Percentiles rank a stretch among this genome's conserved stretches.
phyloP scores from a whole-genome alignment of 1,140 invertebrate species.

The Trypoxylus dichotomus region DNA sequence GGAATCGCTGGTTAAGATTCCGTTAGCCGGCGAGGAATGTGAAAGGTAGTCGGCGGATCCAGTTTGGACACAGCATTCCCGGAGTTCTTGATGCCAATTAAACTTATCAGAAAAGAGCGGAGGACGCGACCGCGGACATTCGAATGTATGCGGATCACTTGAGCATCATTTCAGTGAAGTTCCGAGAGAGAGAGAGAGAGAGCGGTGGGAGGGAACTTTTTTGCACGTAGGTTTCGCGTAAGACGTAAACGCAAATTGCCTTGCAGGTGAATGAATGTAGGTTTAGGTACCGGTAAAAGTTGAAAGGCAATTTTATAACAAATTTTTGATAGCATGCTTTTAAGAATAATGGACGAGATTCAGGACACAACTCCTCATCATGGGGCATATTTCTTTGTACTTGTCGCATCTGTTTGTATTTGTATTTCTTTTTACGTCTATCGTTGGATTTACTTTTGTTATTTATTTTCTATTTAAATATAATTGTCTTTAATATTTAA shows the following conservation, averaged over 20 bases:
- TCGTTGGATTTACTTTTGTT: too few relatives aligned
- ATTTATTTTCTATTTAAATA: too few relatives aligned
- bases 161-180: neutral
- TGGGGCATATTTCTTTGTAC: too few relatives aligned
- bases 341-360: too few relatives aligned
- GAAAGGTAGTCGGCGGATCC: conserved; percentile 41
- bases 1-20: conserved; percentile 34
- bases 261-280: too few relatives aligned
- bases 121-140: neutral
- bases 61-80: conserved; percentile 38
- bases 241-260: neutral
- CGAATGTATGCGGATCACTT: neutral
- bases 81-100: conserved; percentile 28
- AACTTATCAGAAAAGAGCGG: conserved; percentile 32
- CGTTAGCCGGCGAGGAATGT: conserved; percentile 39
- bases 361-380: too few relatives aligned
- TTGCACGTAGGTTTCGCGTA: neutral
- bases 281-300: too few relatives aligned
- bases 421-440: too few relatives aligned
- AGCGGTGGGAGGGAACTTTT: neutral
- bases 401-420: too few relatives aligned
- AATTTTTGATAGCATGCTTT: too few relatives aligned
- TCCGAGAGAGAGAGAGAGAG: neutral
- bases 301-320: too few relatives aligned
- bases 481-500: too few relatives aligned